A percentile compares a stretch with the other conserved stretches of the same genome.
phyloP scores from a whole-genome alignment of 2,888 invertebrate species.

The Tinea pellionella region DNA sequence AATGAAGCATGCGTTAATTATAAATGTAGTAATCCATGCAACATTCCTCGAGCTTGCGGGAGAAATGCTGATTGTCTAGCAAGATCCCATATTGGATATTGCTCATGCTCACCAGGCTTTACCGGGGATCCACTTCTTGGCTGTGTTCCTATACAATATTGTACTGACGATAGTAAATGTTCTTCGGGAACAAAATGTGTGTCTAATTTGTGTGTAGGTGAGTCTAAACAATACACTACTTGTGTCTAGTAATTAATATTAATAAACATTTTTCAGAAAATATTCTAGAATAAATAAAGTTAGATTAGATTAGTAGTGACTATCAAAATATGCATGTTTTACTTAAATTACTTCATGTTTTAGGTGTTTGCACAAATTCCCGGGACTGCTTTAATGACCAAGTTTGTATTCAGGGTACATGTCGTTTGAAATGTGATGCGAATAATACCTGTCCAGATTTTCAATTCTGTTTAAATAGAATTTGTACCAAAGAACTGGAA shows the following conservation, averaged over 20 bases:
- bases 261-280: no score
- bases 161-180: slow-evolving; percentile 83
- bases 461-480: slow-evolving; percentile 85
- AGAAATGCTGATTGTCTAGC: slow-evolving; percentile 81
- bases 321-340: neutral
- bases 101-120: slow-evolving; percentile 85
- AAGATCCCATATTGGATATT: slow-evolving; percentile 82
- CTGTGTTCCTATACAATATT: slow-evolving; percentile 85
- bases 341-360: slow-evolving; percentile 19
- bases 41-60: slow-evolving; percentile 84
- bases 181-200: slow-evolving; percentile 86
- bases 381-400: slow-evolving; percentile 89
- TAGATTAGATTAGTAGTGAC: no score
- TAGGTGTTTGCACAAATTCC: slow-evolving; percentile 80
- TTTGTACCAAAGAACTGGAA: slow-evolving; percentile 85
- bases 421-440: slow-evolving; percentile 83
- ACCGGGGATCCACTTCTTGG: slow-evolving; percentile 90
- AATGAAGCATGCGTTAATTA: slow-evolving; percentile 82
- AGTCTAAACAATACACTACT: slow-evolving; percentile 27
- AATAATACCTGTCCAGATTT: slow-evolving; percentile 87
- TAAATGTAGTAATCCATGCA: slow-evolving; percentile 85
- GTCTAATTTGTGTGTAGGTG: slow-evolving; percentile 82
- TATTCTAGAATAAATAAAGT: no score
- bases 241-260: no score
- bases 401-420: slow-evolving; percentile 86